phyloP scores from a whole-genome alignment of 2,888 invertebrate species.

The Leucania comma region DNA sequence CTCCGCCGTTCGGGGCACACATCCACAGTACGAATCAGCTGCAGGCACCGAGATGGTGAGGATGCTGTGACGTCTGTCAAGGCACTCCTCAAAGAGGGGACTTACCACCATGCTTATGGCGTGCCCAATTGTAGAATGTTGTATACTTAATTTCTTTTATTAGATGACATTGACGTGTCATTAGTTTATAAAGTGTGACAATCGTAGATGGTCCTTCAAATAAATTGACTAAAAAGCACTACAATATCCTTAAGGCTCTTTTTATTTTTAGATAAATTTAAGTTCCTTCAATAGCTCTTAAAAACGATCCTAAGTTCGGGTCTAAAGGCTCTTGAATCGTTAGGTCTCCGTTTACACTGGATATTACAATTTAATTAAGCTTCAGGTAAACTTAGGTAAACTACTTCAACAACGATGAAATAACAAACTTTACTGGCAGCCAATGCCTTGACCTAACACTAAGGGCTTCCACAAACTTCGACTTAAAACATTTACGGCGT shows the following conservation, averaged over 20 bases:
- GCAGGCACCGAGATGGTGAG: too few relatives aligned
- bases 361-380: slow-evolving; percentile 22
- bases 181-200: too few relatives aligned
- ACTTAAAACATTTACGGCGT: slow-evolving; percentile 33
- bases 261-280: background rate
- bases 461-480: slow-evolving; percentile 46
- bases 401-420: slow-evolving; percentile 22
- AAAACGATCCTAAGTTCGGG: background rate
- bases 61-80: too few relatives aligned
- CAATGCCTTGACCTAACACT: slow-evolving; percentile 43
- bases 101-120: too few relatives aligned
- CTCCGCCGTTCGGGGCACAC: too few relatives aligned
- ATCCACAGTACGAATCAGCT: too few relatives aligned
- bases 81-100: too few relatives aligned
- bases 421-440: slow-evolving; percentile 35
- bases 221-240: background rate
- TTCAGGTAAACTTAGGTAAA: slow-evolving; percentile 23
- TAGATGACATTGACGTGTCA: too few relatives aligned
- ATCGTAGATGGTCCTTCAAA: too few relatives aligned
- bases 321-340: background rate
- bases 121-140: too few relatives aligned
- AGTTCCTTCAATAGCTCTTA: background rate
- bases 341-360: slow-evolving; percentile 3
- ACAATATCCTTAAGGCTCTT: background rate
- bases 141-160: too few relatives aligned